Conservation (phyloP, 2,113 vertebrate species). For the Melospiza georgiana region DNA sequence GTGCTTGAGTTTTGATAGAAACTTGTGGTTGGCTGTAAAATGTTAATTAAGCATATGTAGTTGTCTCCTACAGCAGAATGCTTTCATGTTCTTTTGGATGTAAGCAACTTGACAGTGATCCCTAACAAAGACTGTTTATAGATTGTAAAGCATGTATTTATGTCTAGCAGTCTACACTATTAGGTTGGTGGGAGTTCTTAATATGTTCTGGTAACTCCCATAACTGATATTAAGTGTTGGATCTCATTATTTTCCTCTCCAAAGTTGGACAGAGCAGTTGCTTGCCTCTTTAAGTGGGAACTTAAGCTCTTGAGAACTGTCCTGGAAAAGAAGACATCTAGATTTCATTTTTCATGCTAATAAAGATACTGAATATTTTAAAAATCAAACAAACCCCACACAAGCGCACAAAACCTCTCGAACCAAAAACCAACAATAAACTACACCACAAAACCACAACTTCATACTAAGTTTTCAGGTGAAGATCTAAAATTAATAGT, state of each 20-base stretch:
- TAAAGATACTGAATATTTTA: not conserved
- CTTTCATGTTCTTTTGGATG: not conserved
- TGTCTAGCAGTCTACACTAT: not conserved
- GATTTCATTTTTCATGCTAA: not conserved
- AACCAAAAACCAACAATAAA: not conserved
- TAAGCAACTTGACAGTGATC: not conserved
- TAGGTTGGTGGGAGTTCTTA: not conserved
- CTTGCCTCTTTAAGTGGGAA: not conserved
- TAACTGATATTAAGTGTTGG: not conserved
- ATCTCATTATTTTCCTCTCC: not conserved
- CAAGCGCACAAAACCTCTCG: not conserved
- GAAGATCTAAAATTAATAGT: not conserved
- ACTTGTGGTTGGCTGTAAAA: not conserved
- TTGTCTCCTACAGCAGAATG: not conserved
- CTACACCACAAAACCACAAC: not conserved
- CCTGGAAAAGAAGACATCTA: not conserved
- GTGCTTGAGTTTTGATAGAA: not conserved
- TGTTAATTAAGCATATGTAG: not conserved
- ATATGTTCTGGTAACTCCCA: not conserved
- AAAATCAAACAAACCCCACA: not conserved
- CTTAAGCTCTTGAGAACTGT: not conserved
- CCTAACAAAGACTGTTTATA: not conserved
- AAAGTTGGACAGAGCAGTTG: not conserved
- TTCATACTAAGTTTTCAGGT: not conserved
- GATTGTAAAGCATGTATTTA: not conserved